A percentile compares a stretch with the other conserved stretches of the same genome.
Evolutionary conservation across 2,888 invertebrate species (phyloP).

Genomic region (Mayetiola destructor): DNA sequence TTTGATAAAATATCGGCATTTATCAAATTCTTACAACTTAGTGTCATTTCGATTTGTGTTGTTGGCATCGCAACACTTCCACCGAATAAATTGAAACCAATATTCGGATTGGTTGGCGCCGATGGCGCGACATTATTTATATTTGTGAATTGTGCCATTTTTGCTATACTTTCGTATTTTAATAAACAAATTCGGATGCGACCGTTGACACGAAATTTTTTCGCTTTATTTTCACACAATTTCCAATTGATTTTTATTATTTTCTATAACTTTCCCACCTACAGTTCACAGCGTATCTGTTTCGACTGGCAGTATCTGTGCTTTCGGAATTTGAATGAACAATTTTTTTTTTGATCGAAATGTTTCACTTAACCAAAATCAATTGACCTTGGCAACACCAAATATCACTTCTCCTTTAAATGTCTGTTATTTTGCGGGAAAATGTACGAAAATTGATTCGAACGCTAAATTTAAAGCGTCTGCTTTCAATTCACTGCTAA

Average conservation of each 20-base stretch:
- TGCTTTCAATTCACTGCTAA: neutral
- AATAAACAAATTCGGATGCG: too few species aligned
- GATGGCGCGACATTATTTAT: neutral
- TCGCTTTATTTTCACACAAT: neutral
- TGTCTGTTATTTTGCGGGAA: too few species aligned
- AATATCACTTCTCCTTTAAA: too few species aligned
- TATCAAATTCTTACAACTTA: constrained; percentile 3
- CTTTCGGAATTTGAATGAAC: too few species aligned
- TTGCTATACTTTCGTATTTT: neutral
- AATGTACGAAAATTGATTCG: too few species aligned
- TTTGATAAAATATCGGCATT: constrained; percentile 11
- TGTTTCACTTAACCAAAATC: too few species aligned
- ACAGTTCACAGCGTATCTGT: too few species aligned
- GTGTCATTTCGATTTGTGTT: constrained; percentile 8
- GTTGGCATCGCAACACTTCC: neutral
- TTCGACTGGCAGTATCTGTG: too few species aligned
- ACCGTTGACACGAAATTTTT: too few species aligned
- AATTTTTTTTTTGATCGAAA: too few species aligned
- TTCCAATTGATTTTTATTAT: neutral
- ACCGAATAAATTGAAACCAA: neutral
- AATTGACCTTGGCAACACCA: too few species aligned
- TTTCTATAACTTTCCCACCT: too few species aligned
- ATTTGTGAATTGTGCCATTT: neutral
- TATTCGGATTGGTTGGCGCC: neutral
- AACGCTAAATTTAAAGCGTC: constrained; percentile 5